Percentiles rank a stretch among this genome's conserved stretches.
Evolutionary conservation across 2,888 invertebrate genomes (phyloP).

Genomic region (Nipponacmea schrenckii): DNA sequence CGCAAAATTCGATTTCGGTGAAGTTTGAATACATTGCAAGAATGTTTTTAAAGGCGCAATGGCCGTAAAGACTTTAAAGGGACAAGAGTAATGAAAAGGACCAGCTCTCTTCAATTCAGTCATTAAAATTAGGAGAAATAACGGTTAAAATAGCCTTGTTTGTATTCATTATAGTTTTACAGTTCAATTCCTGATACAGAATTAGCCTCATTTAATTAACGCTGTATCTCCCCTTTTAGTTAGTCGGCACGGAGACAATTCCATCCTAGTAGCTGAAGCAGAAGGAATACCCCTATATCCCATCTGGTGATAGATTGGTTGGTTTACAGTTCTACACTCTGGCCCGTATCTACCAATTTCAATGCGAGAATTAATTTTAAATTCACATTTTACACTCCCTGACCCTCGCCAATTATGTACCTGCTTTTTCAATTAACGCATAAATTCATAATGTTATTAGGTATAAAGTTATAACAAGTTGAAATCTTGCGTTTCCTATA

Average conservation of each 20-base stretch:
- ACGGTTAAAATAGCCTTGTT: slow-evolving; percentile 1
- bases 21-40: slow-evolving; percentile 1
- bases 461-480: too few relatives aligned
- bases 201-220: slow-evolving; percentile 7
- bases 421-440: too few relatives aligned
- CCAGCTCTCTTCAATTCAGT: not conserved
- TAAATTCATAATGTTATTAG: too few relatives aligned
- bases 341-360: too few relatives aligned
- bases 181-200: not conserved
- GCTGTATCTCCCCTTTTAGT: not conserved
- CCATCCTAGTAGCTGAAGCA: not conserved
- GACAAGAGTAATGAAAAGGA: slow-evolving; percentile 4
- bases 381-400: too few relatives aligned
- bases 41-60: not conserved
- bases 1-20: slow-evolving; percentile 4
- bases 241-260: not conserved
- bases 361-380: too few relatives aligned
- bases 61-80: not conserved
- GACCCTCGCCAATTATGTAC: too few relatives aligned
- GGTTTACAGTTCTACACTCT: too few relatives aligned
- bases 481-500: too few relatives aligned
- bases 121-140: slow-evolving; percentile 1
- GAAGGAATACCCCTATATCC: slow-evolving; percentile 1
- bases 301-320: not conserved
- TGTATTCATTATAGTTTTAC: slow-evolving; percentile 7